Base-by-base conservation (phyloP, 1,140 invertebrate genomes). In the Tetragnatha versicolor region DNA sequence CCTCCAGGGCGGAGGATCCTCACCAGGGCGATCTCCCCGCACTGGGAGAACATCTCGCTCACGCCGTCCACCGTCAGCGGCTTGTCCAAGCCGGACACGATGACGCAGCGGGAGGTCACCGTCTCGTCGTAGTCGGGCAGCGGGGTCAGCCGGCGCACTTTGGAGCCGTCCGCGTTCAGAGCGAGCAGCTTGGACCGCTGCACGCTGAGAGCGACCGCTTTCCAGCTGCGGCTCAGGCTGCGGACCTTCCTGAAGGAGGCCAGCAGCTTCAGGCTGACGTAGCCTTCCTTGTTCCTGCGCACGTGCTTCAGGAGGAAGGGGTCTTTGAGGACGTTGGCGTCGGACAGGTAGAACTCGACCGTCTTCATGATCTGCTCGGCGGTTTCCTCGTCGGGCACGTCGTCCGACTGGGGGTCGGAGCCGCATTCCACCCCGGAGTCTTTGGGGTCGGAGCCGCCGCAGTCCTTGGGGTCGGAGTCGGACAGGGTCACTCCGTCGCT, bases 251-350 rank as follows among this genome's bases (percentile, higher is more conserved):
- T 85, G 68, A 87, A 87, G 12, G 81, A 82, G n/a, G 81, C 76
- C 37, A 82, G 49, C 12, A 98, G 87, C 85, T 98, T 98, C 7
- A 98, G 87, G 37, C 93, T 96, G 1, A 98, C 95, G 86, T 93
- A 98, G 10, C 96, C 96, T 85, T 96, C 94, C 85, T 96, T 97
- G 84, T 97, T 97, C 27, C 95, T 89, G 37, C 94, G 90, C 3
- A 98, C 95, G 85, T 98, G 95, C 85, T 98, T 98, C 39, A 98
- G 85, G 5, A 98, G 87, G 85, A 98, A 98, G 2, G 95, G 94
- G 84, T 98, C 95, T 85, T 97, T 97, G 1, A 94, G 90, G 76
- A 98, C 95, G 84, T 96, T 96, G 20, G 92, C 93, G 85, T 98
- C 95, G 72, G 94, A 95, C 85, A 98, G 97, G 85, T 97, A 97